phyloP scores from a whole-genome alignment of 1,140 invertebrate genomes.

The Diplogasteroides magnus region DNA sequence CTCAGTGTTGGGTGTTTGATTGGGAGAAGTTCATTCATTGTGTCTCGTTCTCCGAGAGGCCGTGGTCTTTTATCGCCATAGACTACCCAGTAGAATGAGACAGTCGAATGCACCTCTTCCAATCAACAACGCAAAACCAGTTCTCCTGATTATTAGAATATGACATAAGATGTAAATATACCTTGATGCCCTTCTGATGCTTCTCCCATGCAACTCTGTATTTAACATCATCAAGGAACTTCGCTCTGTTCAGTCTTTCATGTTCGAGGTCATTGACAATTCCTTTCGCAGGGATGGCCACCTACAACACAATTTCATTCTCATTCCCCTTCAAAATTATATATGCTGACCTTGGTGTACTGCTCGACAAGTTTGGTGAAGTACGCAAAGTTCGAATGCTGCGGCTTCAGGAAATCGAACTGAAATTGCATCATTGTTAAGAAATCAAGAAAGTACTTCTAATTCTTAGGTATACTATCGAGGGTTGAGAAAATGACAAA shows the following conservation, averaged over 20 bases:
- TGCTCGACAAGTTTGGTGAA: conserved; percentile 96
- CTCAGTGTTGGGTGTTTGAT: too few species aligned
- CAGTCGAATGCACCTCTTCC: too few species aligned
- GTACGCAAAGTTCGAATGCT: conserved; percentile 96
- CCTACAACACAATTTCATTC: conserved; percentile 55
- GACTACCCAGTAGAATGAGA: too few species aligned
- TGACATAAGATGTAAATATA: neutral
- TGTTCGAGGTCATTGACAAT: conserved; percentile 41
- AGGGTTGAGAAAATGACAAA: too few species aligned
- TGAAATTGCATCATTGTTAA: conserved; percentile 94
- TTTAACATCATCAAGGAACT: conserved; percentile 79
- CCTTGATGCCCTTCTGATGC: conserved; percentile 77
- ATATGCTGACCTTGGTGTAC: conserved; percentile 76
- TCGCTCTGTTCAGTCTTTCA: conserved; percentile 43
- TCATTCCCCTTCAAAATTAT: conserved; percentile 15
- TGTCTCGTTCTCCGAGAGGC: too few species aligned
- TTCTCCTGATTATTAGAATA: conserved; percentile 16
- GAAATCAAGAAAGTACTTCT: too few species aligned
- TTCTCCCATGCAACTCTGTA: conserved; percentile 92
- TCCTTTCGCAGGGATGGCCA: conserved; percentile 42
- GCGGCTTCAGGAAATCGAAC: conserved; percentile 95
- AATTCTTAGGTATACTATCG: too few species aligned
- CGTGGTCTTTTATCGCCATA: too few species aligned
- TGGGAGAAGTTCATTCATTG: too few species aligned
- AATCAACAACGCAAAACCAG: too few species aligned